These are phyloP conservation scores for Apodemus agrarius DNA, from an alignment of 2,797 vertebrate species.

Conservation along the genomic window DNA sequence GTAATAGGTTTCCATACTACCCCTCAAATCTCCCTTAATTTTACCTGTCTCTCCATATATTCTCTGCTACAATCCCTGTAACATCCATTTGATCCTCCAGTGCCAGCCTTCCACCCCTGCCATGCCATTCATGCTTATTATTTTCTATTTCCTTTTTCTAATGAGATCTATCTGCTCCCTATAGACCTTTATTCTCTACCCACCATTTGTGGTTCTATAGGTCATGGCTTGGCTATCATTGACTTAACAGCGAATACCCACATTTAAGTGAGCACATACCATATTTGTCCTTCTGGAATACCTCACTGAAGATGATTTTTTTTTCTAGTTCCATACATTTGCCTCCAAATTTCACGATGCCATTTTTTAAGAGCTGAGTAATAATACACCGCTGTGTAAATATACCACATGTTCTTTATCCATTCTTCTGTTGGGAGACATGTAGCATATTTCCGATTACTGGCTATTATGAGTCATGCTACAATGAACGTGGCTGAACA, in stretches of 20 bases:
- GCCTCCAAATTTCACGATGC: too few relatives aligned
- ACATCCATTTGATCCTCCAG: background rate
- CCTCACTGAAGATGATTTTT: too few relatives aligned
- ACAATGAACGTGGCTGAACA: background rate
- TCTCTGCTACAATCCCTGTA: too few relatives aligned
- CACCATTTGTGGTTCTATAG: background rate
- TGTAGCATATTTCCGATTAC: too few relatives aligned
- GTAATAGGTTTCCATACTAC: background rate
- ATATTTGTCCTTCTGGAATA: background rate
- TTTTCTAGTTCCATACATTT: too few relatives aligned
- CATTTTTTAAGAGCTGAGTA: too few relatives aligned
- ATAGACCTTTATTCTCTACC: background rate
- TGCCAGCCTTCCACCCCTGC: background rate
- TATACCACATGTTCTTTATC: too few relatives aligned
- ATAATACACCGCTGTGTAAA: too few relatives aligned
- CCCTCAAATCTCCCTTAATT: background rate
- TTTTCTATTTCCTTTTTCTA: background rate
- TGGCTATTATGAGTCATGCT: too few relatives aligned
- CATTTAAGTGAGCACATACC: background rate
- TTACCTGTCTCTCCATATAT: background rate
- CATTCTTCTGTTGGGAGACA: too few relatives aligned
- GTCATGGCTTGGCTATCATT: background rate
- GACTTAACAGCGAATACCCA: background rate
- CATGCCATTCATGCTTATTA: background rate
- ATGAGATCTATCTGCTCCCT: background rate